Conservation (phyloP, 2,797 vertebrate species). For the Anisognathus igniventris region DNA sequence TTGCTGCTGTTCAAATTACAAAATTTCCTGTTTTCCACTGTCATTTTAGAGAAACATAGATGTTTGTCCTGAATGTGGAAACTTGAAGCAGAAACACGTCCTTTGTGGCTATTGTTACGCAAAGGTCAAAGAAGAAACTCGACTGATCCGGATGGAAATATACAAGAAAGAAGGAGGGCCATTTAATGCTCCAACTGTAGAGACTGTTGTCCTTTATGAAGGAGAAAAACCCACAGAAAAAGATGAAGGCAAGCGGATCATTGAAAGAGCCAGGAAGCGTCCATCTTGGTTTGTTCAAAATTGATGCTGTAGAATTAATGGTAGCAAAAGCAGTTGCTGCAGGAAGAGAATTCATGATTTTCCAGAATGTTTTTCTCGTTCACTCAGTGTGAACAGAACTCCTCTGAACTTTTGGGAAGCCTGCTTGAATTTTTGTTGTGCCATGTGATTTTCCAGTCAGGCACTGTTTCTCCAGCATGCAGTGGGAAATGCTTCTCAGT, state of each 20-base stretch:
- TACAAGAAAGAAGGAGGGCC: slow-evolving; percentile 83
- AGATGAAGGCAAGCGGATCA: slow-evolving; percentile 85
- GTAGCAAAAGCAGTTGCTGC: not conserved
- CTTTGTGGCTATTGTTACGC: slow-evolving; percentile 91
- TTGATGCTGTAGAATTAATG: slow-evolving; percentile 17
- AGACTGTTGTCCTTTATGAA: slow-evolving; percentile 86
- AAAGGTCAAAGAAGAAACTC: slow-evolving; percentile 84
- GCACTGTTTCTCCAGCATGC: not conserved
- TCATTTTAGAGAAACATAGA: slow-evolving; percentile 85
- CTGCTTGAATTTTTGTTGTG: not conserved
- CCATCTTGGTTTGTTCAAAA: slow-evolving; percentile 87
- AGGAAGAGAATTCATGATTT: not conserved
- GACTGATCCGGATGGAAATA: slow-evolving; percentile 81
- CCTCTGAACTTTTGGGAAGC: not conserved
- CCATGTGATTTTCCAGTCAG: not conserved
- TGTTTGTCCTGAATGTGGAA: slow-evolving; percentile 88
- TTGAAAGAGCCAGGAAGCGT: slow-evolving; percentile 87
- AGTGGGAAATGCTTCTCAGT: not conserved
- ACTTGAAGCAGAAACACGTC: slow-evolving; percentile 89
- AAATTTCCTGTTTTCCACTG: not conserved
- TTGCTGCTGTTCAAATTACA: not conserved
- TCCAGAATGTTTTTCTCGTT: not conserved
- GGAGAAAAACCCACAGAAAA: slow-evolving; percentile 79
- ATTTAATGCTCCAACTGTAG: slow-evolving; percentile 77
- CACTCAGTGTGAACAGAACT: not conserved